phyloP scores from a whole-genome alignment of 2,113 vertebrate genomes.

The Rhagologus leucostigma region DNA sequence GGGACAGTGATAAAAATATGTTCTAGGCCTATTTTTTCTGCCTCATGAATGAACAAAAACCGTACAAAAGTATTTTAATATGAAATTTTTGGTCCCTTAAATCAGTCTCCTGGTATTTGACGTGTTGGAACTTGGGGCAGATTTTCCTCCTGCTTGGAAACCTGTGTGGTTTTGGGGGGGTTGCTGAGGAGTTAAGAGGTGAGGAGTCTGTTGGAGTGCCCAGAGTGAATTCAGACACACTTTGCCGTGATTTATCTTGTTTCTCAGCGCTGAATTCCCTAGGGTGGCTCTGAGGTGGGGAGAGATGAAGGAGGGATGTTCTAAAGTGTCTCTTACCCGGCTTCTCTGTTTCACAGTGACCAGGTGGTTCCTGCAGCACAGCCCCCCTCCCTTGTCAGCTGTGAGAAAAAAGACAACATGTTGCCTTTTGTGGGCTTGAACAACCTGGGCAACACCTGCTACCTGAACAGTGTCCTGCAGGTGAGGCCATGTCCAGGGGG shows the following conservation, averaged over 20 bases:
- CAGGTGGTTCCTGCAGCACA: constrained; percentile 83
- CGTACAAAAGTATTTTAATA: not conserved
- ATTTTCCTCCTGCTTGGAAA: not conserved
- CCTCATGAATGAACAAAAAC: not conserved
- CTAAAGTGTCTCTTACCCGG: not conserved
- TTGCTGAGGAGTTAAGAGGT: not conserved
- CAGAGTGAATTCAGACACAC: not conserved
- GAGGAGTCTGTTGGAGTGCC: not conserved
- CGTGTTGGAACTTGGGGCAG: not conserved
- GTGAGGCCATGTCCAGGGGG: constrained; percentile 46
- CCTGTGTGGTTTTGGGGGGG: too few relatives aligned
- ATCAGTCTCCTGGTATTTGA: fast-evolving
- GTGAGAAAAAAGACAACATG: constrained; percentile 83
- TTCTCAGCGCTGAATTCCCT: not conserved
- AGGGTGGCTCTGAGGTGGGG: not conserved
- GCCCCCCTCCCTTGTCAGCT: constrained; percentile 74
- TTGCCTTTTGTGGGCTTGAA: constrained; percentile 94
- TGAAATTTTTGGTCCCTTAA: not conserved
- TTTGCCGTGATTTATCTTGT: not conserved
- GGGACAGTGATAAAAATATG: not conserved
- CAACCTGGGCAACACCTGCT: constrained; percentile 97
- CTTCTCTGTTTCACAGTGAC: constrained; percentile 68
- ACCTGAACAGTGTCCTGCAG: constrained; percentile 97
- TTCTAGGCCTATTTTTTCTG: not conserved
- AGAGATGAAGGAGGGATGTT: not conserved